A percentile compares a stretch with the other conserved stretches of the same genome.
Evolutionary conservation across 2,888 invertebrate species (phyloP).

Genomic region (Lasioglossum lativentre): DNA sequence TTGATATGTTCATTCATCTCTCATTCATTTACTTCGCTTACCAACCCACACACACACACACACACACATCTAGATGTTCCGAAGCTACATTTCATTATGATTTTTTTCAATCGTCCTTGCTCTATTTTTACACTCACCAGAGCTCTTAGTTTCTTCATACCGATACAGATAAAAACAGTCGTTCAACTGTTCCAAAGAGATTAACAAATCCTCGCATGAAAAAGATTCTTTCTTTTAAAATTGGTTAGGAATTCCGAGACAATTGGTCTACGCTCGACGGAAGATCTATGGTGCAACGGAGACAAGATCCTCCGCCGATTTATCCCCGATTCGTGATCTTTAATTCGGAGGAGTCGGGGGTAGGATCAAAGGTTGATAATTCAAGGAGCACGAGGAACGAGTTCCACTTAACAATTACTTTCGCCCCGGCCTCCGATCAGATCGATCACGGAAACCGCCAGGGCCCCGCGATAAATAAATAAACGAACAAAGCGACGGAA

Average conservation of each 20-base stretch:
- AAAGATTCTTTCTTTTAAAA: background rate
- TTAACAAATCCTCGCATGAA: too few relatives aligned
- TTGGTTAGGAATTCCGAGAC: background rate
- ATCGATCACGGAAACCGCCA: background rate
- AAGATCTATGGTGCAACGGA: background rate
- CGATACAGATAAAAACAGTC: too few relatives aligned
- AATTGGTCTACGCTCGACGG: background rate
- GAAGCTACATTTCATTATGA: background rate
- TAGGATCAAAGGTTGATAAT: background rate
- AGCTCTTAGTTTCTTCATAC: background rate
- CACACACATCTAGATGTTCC: too few relatives aligned
- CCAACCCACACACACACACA: background rate
- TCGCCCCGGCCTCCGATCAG: background rate
- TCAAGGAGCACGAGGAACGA: background rate
- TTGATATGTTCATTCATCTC: background rate
- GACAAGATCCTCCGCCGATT: background rate
- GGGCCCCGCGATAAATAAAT: background rate
- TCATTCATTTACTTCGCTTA: background rate
- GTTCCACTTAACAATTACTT: background rate
- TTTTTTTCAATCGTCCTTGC: background rate
- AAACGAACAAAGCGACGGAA: conserved; percentile 5
- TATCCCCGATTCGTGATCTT: background rate
- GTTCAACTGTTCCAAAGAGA: too few relatives aligned
- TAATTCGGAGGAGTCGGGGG: background rate
- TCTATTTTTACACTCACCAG: background rate